A percentile compares a stretch with the other conserved stretches of the same genome.
phyloP scores from a whole-genome alignment of 2,797 vertebrate species.

The Bryconaethiops microstoma region DNA sequence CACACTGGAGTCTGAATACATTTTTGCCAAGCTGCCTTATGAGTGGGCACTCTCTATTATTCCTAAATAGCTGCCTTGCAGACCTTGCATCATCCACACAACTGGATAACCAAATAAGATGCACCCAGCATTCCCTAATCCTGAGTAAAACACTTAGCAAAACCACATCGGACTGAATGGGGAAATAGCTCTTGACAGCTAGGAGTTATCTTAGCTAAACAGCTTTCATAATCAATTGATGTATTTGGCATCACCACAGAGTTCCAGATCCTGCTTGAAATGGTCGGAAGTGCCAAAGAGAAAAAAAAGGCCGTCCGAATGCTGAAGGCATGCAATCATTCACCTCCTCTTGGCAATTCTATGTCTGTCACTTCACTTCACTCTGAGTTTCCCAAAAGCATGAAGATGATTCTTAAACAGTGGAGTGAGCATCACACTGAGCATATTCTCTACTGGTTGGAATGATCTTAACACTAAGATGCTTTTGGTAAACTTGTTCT shows the following conservation, averaged over 20 bases:
- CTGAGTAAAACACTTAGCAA: constrained; percentile 42
- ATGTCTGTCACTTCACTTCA: neutral
- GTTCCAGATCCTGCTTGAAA: constrained; percentile 11
- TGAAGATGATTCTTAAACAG: too few species aligned
- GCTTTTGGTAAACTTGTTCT: too few species aligned
- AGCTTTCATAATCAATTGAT: constrained; percentile 39
- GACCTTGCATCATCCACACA: constrained; percentile 38
- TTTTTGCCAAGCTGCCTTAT: constrained; percentile 12
- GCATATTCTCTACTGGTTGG: too few species aligned
- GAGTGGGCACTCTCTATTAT: constrained; percentile 22
- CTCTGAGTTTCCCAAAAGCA: too few species aligned
- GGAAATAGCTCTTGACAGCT: constrained; percentile 37
- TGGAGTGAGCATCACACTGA: too few species aligned
- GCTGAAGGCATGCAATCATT: neutral
- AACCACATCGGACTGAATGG: constrained; percentile 36
- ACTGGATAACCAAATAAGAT: constrained; percentile 45
- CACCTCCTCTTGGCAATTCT: neutral
- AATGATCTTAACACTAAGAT: too few species aligned
- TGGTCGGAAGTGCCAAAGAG: constrained; percentile 2
- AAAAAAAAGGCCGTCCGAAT: constrained; percentile 7
- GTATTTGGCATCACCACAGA: constrained; percentile 5
- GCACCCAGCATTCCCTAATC: constrained; percentile 4
- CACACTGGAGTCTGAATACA: too few species aligned
- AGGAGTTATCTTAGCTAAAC: constrained; percentile 41
- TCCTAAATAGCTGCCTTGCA: constrained; percentile 41